Evolutionary conservation across 2,888 invertebrate genomes (phyloP).

Genomic region (Flabesymbios commensalis): DNA sequence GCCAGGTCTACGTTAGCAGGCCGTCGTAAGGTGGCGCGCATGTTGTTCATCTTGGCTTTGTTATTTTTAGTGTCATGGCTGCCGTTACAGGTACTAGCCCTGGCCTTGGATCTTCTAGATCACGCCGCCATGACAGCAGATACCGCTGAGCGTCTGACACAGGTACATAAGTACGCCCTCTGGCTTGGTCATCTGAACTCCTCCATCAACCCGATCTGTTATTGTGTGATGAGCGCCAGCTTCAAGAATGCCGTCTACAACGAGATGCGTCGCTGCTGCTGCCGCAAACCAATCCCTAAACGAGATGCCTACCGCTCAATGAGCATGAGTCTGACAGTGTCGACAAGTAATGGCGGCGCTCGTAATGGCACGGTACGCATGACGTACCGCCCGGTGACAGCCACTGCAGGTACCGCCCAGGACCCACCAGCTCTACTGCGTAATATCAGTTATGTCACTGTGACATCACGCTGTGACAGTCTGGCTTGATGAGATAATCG

Average conservation of each 20-base stretch:
- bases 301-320: constrained; percentile 10
- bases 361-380: not conserved
- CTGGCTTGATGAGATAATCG: no score
- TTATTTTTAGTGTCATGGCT: constrained; percentile 32
- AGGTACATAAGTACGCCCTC: constrained; percentile 18
- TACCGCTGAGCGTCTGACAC: constrained; percentile 8
- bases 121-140: no score
- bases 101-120: constrained; percentile 12
- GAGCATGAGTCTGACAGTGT: constrained; percentile 17
- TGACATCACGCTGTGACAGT: no score
- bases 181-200: constrained; percentile 48
- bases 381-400: not conserved
- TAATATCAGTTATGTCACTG: no score
- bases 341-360: not conserved
- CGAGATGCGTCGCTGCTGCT: constrained; percentile 19
- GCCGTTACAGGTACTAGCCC: constrained; percentile 22
- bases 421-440: no score
- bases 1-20: constrained; percentile 16
- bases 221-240: constrained; percentile 48
- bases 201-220: constrained; percentile 50
- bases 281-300: not conserved
- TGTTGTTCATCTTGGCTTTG: constrained; percentile 32
- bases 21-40: constrained; percentile 27
- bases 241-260: constrained; percentile 43
- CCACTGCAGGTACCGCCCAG: no score